These are phyloP conservation scores for Tenrec ecaudatus DNA, from an alignment of 2,113 vertebrate genomes.

Conservation along the genomic window DNA sequence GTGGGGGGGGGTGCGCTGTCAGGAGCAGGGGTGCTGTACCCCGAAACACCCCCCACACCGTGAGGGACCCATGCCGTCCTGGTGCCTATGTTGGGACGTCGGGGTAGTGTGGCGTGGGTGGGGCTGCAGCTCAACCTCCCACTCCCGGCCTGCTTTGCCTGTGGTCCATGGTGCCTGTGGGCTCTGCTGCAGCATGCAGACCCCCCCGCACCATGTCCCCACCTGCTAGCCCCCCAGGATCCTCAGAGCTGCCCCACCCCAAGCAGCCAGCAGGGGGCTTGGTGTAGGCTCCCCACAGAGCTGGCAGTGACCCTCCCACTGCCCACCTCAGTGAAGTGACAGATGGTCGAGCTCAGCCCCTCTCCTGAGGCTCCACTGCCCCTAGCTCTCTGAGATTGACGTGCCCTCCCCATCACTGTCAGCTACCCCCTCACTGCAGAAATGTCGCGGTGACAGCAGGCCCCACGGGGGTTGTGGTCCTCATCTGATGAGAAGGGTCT, in stretches of 20 bases:
- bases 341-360: too few relatives aligned
- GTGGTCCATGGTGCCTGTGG: background rate
- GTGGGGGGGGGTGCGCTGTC: too few relatives aligned
- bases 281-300: background rate
- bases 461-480: background rate
- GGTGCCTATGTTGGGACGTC: constrained; percentile 74
- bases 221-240: background rate
- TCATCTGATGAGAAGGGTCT: background rate
- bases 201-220: background rate
- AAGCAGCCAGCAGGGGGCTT: background rate
- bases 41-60: too few relatives aligned
- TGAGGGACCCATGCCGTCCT: too few relatives aligned
- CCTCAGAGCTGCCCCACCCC: background rate
- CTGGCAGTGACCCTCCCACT: background rate
- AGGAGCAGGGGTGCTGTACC: too few relatives aligned
- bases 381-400: background rate
- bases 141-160: background rate
- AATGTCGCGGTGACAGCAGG: background rate
- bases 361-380: background rate
- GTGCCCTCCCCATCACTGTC: background rate
- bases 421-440: background rate
- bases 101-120: background rate
- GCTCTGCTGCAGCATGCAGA: background rate
- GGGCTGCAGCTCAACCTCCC: background rate
- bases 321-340: background rate